Evolutionary conservation across 2,888 invertebrate genomes (phyloP), one percentile per base, ranked within the genome.

Genomic region (Lymantria monacha): DNA sequence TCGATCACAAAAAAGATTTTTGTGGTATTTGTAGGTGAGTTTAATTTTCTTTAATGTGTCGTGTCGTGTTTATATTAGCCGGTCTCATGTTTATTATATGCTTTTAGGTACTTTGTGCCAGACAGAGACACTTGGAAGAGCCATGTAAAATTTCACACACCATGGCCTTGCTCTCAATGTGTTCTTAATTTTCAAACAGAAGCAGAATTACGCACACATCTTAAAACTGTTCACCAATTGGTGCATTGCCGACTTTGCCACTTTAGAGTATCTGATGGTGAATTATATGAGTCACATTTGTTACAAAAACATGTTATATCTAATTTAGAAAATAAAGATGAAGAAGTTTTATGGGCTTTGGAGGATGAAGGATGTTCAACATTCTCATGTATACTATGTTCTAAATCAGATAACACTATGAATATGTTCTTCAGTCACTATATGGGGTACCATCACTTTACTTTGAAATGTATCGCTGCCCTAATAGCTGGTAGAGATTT

Each of bases 1-100:
- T 92, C n/a, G 89, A 92, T 61, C 92, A 92, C 51, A 87, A 85
- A 53, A 92, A 91, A 64, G 90, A 90, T 59, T 91, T 83, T 60
- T 92, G 92, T 72, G 91, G 91, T 9, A 91, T 91, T 52, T 92
- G 92, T 74, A 84, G 90, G 92, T 89, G 59, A 71, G 75, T 42
- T 13, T 9, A 13, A 12, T 22, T 22, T 22, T 5, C 22, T 22
- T 22, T 22, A 5, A 22, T 5, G 22, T 22, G 3, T 33, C 5
- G 1, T 3, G 1, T 33, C 5, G 22, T 22, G 22, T 22, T 22
- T 22, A 22, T 22, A 22, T 22, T 22, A 22, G 22, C 22, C 22
- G 22, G 22, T 22, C 22, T 22, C 22, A 22, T 22, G 22, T 38
- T 7, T 33, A 5, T 22, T 22, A 22, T 5, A 38, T 38, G 38